Percentiles rank a stretch among this genome's conserved stretches.
These are phyloP conservation scores for Paralichthys olivaceus DNA, from an alignment of 2,113 vertebrate species.

Conservation along the genomic window DNA sequence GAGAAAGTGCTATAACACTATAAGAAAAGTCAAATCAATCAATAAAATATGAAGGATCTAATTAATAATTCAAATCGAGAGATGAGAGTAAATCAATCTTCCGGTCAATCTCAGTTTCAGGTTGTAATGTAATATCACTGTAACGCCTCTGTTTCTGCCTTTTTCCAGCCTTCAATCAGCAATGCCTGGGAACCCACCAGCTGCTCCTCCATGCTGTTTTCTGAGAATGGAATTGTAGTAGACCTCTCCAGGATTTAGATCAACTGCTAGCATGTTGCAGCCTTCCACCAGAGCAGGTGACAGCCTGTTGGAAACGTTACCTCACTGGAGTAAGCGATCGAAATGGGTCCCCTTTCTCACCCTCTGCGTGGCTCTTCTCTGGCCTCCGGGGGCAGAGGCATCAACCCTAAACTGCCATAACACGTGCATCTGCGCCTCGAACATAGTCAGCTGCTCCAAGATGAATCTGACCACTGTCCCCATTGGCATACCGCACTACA, in stretches of 20 bases:
- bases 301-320: slow-evolving; percentile 58
- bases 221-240: slow-evolving; percentile 61
- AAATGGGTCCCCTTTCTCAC: slow-evolving; percentile 58
- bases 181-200: slow-evolving; percentile 59
- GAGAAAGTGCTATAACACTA: too few species aligned
- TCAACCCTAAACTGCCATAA: slow-evolving; percentile 85
- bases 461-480: slow-evolving; percentile 86
- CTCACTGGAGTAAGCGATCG: slow-evolving; percentile 55
- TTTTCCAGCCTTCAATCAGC: slow-evolving; percentile 52
- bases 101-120: neutral
- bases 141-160: slow-evolving; percentile 20
- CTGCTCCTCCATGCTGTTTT: slow-evolving; percentile 47
- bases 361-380: slow-evolving; percentile 67
- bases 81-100: too few species aligned
- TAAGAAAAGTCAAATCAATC: too few species aligned
- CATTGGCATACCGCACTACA: slow-evolving; percentile 85
- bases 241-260: slow-evolving; percentile 52
- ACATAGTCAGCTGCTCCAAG: slow-evolving; percentile 96
- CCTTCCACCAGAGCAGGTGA: slow-evolving; percentile 49
- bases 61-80: too few species aligned
- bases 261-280: slow-evolving; percentile 74
- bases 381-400: slow-evolving; percentile 62
- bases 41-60: too few species aligned
- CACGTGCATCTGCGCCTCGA: slow-evolving; percentile 93
- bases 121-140: neutral